Percentiles rank a stretch among this genome's conserved stretches.
Conservation (phyloP, 2,797 vertebrate genomes). For the Diglossa cyanea region DNA sequence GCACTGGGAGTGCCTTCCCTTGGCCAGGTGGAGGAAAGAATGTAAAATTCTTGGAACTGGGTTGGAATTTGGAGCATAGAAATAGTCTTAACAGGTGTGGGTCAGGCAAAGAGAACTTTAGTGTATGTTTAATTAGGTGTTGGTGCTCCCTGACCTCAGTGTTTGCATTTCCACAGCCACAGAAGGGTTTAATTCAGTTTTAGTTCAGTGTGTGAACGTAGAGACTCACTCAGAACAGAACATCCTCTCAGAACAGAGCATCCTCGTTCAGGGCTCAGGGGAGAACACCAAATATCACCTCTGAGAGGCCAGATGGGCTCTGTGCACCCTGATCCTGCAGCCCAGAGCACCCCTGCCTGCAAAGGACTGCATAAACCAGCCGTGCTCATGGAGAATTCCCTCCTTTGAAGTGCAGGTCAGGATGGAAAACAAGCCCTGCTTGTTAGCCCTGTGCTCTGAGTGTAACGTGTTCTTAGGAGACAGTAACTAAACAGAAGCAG, state of each 20-base stretch:
- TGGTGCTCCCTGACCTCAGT: not conserved
- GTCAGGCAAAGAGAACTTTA: not conserved
- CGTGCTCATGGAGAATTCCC: not conserved
- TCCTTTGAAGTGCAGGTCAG: not conserved
- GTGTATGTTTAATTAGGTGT: not conserved
- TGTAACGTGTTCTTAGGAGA: not conserved
- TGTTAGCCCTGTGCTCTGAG: not conserved
- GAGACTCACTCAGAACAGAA: not conserved
- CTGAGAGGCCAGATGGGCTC: not conserved
- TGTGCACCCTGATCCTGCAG: not conserved
- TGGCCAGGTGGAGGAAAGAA: not conserved
- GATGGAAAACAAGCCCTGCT: not conserved
- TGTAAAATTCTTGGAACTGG: not conserved
- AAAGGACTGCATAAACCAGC: no score
- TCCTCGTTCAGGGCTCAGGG: not conserved
- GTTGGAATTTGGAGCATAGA: not conserved
- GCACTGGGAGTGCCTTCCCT: not conserved
- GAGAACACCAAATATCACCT: not conserved
- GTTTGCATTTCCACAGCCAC: not conserved
- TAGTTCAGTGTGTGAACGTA: not conserved
- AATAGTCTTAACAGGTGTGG: not conserved
- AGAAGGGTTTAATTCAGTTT: not conserved
- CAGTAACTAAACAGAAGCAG: not conserved
- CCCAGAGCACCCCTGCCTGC: not conserved
- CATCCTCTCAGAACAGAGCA: not conserved